A percentile compares a stretch with the other conserved stretches of the same genome.
Conservation (phyloP, 2,113 vertebrate genomes). For the Ictidomys tridecemlineatus region DNA sequence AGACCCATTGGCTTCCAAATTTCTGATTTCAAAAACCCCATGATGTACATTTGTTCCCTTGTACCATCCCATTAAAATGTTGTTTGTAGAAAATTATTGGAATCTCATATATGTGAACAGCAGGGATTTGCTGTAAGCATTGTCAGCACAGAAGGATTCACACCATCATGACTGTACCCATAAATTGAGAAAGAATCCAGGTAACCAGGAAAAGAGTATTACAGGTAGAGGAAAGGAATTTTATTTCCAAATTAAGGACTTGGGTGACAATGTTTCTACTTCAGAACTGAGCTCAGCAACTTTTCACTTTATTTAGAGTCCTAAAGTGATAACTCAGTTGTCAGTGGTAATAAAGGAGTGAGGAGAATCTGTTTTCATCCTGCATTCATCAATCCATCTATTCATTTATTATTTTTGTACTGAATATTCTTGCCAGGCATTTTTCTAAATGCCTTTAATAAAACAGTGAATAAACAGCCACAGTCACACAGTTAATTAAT, state of each 20-base stretch:
- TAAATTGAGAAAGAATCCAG: background rate
- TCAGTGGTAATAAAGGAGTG: background rate
- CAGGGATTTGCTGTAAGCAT: background rate
- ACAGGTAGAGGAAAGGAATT: background rate
- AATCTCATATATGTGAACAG: background rate
- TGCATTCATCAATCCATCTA: background rate
- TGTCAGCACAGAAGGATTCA: background rate
- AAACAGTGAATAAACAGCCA: background rate
- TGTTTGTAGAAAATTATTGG: background rate
- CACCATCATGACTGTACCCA: background rate
- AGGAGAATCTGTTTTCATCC: background rate
- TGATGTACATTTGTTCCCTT: background rate
- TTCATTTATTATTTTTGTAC: slow-evolving; percentile 22
- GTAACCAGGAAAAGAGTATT: background rate
- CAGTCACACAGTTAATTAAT: background rate
- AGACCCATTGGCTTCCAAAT: background rate
- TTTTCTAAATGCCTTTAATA: background rate
- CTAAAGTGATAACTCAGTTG: background rate
- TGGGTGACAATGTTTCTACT: background rate
- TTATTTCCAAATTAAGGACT: background rate
- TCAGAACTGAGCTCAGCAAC: background rate
- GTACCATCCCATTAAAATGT: background rate
- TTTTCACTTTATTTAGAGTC: background rate
- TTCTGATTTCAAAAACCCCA: background rate
- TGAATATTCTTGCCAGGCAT: background rate